These are phyloP conservation scores for Peromyscus eremicus DNA, from an alignment of 2,797 vertebrate species.

Conservation along the genomic window DNA sequence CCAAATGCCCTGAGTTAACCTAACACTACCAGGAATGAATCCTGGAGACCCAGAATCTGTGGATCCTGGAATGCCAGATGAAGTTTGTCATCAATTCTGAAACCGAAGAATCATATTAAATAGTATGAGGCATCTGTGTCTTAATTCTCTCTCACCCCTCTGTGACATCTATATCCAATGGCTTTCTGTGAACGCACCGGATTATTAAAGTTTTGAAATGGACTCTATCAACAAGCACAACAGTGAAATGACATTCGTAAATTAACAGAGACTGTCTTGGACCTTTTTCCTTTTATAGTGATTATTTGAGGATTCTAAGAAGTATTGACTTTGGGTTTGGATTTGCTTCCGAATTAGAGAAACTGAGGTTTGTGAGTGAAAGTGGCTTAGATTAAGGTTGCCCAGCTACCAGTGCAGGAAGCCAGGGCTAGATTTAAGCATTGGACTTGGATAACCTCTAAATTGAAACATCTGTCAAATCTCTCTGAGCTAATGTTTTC, in stretches of 20 bases:
- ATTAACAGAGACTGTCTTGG: neutral
- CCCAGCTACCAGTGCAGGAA: neutral
- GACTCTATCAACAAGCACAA: neutral
- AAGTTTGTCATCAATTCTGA: slow-evolving; percentile 69
- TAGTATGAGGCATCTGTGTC: neutral
- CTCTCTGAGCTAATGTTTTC: slow-evolving; percentile 37
- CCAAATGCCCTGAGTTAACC: slow-evolving; percentile 79
- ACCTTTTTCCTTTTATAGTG: neutral
- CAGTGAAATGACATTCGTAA: neutral
- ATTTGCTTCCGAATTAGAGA: slow-evolving; percentile 36
- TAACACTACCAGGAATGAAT: slow-evolving; percentile 71
- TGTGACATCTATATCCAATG: neutral
- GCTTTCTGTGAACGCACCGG: neutral
- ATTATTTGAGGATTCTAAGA: slow-evolving; percentile 54
- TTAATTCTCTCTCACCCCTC: neutral
- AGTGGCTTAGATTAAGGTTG: slow-evolving; percentile 17
- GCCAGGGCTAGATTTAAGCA: neutral
- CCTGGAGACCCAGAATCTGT: slow-evolving; percentile 65
- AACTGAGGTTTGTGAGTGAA: neutral
- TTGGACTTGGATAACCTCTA: slow-evolving; percentile 9
- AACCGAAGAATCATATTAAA: slow-evolving; percentile 58
- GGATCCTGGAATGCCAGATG: slow-evolving; percentile 65
- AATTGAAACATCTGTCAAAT: slow-evolving; percentile 50
- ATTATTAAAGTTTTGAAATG: neutral
- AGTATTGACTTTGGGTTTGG: slow-evolving; percentile 20